A percentile compares a stretch with the other conserved stretches of the same genome.
Conservation (phyloP, 2,113 vertebrate species). For the Empidonax traillii region DNA sequence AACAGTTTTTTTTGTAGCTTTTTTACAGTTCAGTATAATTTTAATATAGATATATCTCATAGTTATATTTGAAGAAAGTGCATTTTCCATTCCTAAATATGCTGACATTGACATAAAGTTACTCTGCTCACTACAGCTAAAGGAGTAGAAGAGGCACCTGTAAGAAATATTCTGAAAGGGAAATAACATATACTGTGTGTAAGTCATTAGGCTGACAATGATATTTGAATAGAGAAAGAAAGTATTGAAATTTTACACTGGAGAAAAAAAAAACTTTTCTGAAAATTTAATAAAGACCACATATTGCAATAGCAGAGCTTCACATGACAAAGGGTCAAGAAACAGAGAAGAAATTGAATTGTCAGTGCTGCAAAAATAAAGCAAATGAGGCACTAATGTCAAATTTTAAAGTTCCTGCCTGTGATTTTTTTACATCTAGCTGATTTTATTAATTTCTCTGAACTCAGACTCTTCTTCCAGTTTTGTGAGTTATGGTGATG, state of each 20-base stretch:
- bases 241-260: not conserved
- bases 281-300: not conserved
- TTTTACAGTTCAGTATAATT: not conserved
- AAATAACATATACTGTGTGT: not conserved
- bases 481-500: not conserved
- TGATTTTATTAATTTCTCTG: not conserved
- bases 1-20: not conserved
- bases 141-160: not conserved
- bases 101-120: not conserved
- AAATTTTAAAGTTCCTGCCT: not conserved
- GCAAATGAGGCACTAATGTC: not conserved
- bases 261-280: not conserved
- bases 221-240: not conserved
- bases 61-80: not conserved
- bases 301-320: not conserved
- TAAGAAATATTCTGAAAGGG: not conserved
- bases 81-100: not conserved
- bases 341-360: not conserved
- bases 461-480: not conserved
- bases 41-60: not conserved
- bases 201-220: not conserved
- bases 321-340: not conserved
- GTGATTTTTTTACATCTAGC: not conserved
- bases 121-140: not conserved
- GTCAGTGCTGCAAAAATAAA: not conserved